phyloP scores from a whole-genome alignment of 2,888 invertebrate genomes.

The Drosophila fulvimacula region DNA sequence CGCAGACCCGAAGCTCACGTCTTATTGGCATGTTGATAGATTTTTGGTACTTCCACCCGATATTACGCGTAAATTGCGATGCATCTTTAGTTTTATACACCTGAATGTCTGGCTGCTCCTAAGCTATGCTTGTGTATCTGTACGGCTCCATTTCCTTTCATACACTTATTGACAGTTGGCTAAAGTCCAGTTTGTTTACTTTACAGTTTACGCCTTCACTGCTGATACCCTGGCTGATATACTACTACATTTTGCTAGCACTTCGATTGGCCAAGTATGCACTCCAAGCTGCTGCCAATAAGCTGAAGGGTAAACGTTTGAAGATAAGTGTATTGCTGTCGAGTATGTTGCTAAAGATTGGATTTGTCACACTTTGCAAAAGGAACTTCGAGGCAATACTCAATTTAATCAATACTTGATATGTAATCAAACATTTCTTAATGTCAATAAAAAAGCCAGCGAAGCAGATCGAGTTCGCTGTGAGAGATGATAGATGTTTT shows the following conservation, averaged over 20 bases:
- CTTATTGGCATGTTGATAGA: background rate
- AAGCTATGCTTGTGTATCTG: constrained; percentile 51
- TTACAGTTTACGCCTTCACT: background rate
- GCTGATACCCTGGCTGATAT: constrained; percentile 18
- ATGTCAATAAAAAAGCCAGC: background rate
- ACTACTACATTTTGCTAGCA: background rate
- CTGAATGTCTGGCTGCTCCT: constrained; percentile 65
- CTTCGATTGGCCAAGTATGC: background rate
- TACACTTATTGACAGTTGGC: background rate
- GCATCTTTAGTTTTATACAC: constrained; percentile 39
- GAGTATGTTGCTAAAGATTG: background rate
- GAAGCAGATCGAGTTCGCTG: background rate
- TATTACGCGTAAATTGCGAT: background rate
- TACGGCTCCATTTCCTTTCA: background rate
- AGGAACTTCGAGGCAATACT: background rate
- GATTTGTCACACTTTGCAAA: constrained; percentile 9
- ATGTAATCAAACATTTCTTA: background rate
- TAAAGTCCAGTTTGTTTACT: background rate
- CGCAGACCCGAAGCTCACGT: accelerated
- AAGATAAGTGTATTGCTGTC: background rate
- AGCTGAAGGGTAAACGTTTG: background rate
- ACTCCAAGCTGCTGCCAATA: background rate
- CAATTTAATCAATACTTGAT: background rate
- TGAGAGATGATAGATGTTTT: too few species aligned
- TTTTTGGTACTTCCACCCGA: background rate